Base-by-base conservation (phyloP, 2,888 invertebrate genomes). In the Coecobrya sp. region DNA sequence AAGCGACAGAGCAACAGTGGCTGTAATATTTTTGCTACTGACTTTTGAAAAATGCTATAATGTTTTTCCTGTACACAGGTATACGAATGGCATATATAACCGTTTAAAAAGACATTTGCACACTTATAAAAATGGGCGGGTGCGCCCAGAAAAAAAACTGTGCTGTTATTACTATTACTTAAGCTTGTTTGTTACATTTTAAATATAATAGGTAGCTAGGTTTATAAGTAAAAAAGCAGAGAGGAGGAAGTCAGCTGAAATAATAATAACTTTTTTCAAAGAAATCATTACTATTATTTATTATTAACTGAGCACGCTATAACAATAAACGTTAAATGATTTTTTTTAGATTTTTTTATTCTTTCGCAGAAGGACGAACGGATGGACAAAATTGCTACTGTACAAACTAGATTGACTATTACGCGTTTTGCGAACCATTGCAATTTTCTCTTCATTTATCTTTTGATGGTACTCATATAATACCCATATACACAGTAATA, bases 71-170 rank as follows among this genome's bases (percentile, higher is more conserved):
- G 36, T 36, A 36, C 7, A 7, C 36, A 36, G 3, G n/a, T 59
- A n/a, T 59, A 2, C 7, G 19, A n/a, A n/a, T n/a, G 8, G 59
- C 19, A 22, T 16, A 36, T 30, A 68, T n/a, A 36, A 76, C 76
- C 76, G 76, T 76, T 76, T 76, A 76, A 76, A 76, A 76, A 76
- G 45, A 11, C 76, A 76, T 76, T 42, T 68, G 27, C 65, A 73
- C 36, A 76, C 45, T 19, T 76, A 49, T 45, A 76, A 76, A 76
- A 76, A 76, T 76, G 76, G 76, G 76, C 45, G 76, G 76, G 19
- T 25, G 8, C 49, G 25, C 45, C 19, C 42, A 36, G 4, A 73
- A 42, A 3, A n/a, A 42, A 73, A 73, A 25, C 2, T 59, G 19
- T n/a, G 7, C 19, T n/a, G 16, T 19, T n/a, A 52, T 52, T 4